Evolutionary conservation across 2,888 invertebrate genomes (phyloP).

Genomic region (Noctua fimbriata): DNA sequence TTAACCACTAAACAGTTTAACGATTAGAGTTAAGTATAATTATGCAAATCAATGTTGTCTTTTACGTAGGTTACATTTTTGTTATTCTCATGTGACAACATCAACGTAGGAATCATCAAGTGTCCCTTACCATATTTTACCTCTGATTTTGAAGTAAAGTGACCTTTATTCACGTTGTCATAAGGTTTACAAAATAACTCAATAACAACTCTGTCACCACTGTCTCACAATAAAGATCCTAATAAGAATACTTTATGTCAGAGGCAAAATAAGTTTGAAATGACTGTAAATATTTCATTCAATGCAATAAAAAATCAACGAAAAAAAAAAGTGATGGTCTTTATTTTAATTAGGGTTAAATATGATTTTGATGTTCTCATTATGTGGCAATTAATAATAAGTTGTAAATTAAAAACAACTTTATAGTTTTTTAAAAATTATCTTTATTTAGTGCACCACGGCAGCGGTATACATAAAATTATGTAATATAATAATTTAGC

Average conservation of each 20-base stretch:
- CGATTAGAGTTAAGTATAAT: not conserved
- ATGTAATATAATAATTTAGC: slow-evolving; percentile 49
- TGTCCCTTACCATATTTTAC: not conserved
- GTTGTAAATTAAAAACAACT: slow-evolving; percentile 41
- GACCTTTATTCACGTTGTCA: not conserved
- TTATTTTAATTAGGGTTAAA: not conserved
- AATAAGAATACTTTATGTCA: too few relatives aligned
- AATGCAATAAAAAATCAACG: not conserved
- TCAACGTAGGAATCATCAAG: not conserved
- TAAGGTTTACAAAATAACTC: not conserved
- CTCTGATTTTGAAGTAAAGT: not conserved
- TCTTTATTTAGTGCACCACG: slow-evolving; percentile 7
- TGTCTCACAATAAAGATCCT: too few relatives aligned
- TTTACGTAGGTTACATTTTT: not conserved
- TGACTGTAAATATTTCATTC: not conserved
- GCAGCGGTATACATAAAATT: slow-evolving; percentile 20
- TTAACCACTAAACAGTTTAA: slow-evolving; percentile 1
- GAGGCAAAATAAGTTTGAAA: not conserved
- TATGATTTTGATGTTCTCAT: slow-evolving; percentile 15
- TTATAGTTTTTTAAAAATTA: slow-evolving; percentile 28
- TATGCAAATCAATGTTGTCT: not conserved
- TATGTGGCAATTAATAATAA: slow-evolving; percentile 11
- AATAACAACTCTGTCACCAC: too few relatives aligned
- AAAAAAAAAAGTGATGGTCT: not conserved
- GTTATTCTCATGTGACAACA: slow-evolving; percentile 12